These are phyloP conservation scores for Halictus quadricinctus DNA, from an alignment of 2,888 invertebrate genomes.

Conservation along the genomic window DNA sequence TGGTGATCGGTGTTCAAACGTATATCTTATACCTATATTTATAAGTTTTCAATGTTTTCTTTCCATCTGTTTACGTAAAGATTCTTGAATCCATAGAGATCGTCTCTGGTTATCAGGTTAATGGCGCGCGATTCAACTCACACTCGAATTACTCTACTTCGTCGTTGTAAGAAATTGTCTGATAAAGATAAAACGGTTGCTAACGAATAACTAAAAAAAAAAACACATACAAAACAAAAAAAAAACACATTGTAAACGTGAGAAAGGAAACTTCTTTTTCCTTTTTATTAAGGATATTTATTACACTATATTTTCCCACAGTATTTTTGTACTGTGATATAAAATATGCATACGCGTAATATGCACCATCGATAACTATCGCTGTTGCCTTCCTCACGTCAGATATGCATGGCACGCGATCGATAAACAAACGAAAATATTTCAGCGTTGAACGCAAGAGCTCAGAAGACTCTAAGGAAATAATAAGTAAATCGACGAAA, in stretches of 20 bases:
- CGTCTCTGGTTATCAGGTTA: constrained; percentile 16
- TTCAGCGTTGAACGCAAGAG: not conserved
- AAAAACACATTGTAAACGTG: constrained; percentile 47
- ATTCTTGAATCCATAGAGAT: not conserved
- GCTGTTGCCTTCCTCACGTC: constrained; percentile 58
- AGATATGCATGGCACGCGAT: constrained; percentile 14
- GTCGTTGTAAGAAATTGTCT: constrained; percentile 24
- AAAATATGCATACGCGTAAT: not conserved
- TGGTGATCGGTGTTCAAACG: not conserved
- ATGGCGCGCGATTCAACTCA: constrained; percentile 39
- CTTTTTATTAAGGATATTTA: constrained; percentile 54
- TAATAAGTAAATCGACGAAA: not conserved
- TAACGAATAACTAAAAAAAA: constrained; percentile 1
- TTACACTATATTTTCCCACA: constrained; percentile 51
- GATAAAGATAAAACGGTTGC: not conserved
- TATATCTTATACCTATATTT: not conserved
- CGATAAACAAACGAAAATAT: not conserved
- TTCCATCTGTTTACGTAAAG: not conserved
- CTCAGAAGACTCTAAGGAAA: not conserved
- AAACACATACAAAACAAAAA: not conserved
- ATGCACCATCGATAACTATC: constrained; percentile 41
- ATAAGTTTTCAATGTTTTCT: not conserved
- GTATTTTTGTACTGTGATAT: constrained; percentile 60
- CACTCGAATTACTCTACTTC: constrained; percentile 41
- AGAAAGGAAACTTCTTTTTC: constrained; percentile 55